phyloP scores from a whole-genome alignment of 2,888 invertebrate species.

The Lithophane semibrunnea region DNA sequence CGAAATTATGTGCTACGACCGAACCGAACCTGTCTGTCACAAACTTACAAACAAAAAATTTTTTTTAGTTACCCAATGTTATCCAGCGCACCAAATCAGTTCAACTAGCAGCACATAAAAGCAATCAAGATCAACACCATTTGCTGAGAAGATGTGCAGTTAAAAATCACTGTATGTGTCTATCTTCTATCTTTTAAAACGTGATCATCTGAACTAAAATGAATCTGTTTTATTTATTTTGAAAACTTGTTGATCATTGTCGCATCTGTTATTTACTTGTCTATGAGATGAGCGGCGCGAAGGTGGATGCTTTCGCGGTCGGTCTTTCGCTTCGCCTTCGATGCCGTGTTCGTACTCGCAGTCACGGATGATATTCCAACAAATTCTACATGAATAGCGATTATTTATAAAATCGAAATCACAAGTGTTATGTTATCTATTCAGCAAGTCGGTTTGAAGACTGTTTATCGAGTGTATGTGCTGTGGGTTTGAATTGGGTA shows the following conservation, averaged over 20 bases:
- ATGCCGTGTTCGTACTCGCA: constrained; percentile 88
- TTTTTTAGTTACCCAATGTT: background rate
- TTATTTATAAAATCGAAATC: constrained; percentile 76
- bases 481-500: constrained; percentile 77
- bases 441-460: constrained; percentile 74
- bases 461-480: constrained; percentile 79
- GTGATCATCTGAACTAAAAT: background rate
- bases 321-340: constrained; percentile 87
- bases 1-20: background rate
- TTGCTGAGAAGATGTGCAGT: background rate
- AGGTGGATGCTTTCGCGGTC: constrained; percentile 84
- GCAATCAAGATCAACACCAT: no score
- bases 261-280: constrained; percentile 59
- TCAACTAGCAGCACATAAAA: no score
- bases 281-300: constrained; percentile 81
- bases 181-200: no score
- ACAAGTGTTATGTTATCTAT: constrained; percentile 81
- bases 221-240: background rate
- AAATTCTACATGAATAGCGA: constrained; percentile 83
- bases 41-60: background rate
- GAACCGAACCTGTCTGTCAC: background rate
- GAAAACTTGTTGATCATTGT: constrained; percentile 42
- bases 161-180: constrained; percentile 8
- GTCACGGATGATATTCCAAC: constrained; percentile 84
- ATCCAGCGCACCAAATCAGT: no score